Conservation (phyloP, 2,113 vertebrate genomes). For the Rhineura floridana region DNA sequence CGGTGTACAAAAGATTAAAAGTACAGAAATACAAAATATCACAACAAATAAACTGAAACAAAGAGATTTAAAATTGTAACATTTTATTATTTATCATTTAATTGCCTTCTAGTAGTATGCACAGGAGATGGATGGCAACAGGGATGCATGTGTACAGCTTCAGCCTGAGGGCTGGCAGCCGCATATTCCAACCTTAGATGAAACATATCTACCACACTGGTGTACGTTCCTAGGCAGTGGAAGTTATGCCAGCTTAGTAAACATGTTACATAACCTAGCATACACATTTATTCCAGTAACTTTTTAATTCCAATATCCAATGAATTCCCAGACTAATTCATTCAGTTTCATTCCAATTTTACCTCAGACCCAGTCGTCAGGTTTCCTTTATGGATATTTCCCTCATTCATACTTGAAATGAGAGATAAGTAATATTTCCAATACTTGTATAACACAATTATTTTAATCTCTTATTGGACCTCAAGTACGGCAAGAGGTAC, state of each 20-base stretch:
- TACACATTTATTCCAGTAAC: background rate
- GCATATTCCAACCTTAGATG: background rate
- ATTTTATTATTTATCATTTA: no score
- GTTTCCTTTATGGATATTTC: slow-evolving; percentile 35
- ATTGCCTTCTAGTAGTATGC: background rate
- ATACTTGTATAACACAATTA: slow-evolving; percentile 29
- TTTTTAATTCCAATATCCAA: background rate
- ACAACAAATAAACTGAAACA: no score
- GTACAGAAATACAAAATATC: no score
- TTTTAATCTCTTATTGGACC: background rate
- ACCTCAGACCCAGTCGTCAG: background rate
- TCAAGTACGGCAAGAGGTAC: slow-evolving; percentile 18
- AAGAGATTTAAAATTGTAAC: no score
- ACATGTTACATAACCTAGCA: background rate
- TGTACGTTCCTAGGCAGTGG: background rate
- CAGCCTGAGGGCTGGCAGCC: background rate
- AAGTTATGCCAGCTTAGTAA: background rate
- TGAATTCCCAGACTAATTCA: background rate
- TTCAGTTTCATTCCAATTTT: background rate
- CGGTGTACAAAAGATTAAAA: no score
- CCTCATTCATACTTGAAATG: slow-evolving; percentile 48
- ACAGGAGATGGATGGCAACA: background rate
- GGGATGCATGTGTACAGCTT: background rate
- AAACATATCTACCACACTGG: background rate
- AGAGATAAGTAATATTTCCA: slow-evolving; percentile 39